Evolutionary conservation across 2,888 invertebrate species (phyloP), one percentile per base, ranked within the genome.

Genomic region (Ophraella communa): DNA sequence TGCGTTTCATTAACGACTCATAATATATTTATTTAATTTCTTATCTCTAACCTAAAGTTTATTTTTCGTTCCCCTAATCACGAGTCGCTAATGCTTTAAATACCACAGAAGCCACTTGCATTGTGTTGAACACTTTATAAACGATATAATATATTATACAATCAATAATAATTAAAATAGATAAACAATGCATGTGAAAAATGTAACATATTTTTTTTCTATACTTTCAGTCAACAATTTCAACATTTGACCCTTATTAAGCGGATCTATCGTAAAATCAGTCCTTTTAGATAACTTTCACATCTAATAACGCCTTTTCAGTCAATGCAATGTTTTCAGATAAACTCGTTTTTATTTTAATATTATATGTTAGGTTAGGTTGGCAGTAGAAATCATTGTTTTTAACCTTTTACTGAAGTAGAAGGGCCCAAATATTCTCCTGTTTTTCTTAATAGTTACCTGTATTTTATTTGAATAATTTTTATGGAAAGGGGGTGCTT

Each of bases 121-220:
- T 71, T 74, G n/a, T 14, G 17, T 68, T 76, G 75, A 77, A 77
- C 76, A 77, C 75, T 73, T 75, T 68, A 73, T 51, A 51, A 51
- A 51, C 49, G 17, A 49, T 49, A 24, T n/a, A 49, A 27, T 49
- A 49, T 49, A 14, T 72, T 65, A 67, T 68, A 72, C 67, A 27
- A n/a, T n/a, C n/a, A n/a, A n/a, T 17, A 27, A 27, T 24, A 17
- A 51, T 24, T 51, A 30, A 61, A 64, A 63, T 63, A 52, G 30
- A 56, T 56, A 64, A 58, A 65, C 35, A 61, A 60, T 58, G 63
- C 56, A 55, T 49, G n/a, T n/a, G 59, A 56, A 61, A 51, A 60
- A 53, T 47, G 51, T 54, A 63, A 65, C 62, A 39, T 55, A 55
- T 62, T n/a, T n/a, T n/a, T n/a, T n/a, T n/a, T n/a, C n/a, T n/a